Base-by-base conservation (phyloP, 2,888 invertebrate species). In the Drosophila neoperkinsi region DNA sequence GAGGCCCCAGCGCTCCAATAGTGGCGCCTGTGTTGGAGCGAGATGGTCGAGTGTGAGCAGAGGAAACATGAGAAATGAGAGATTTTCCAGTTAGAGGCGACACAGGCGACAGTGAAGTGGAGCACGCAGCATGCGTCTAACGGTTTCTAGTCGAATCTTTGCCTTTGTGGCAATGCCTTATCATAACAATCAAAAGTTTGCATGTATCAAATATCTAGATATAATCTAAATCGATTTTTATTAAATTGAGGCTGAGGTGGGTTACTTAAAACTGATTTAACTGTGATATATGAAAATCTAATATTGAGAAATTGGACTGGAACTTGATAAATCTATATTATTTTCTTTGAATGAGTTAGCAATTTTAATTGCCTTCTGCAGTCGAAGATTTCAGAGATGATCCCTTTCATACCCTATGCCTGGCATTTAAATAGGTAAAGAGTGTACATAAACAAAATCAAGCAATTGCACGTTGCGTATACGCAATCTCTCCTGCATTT, bases 61-160 rank as follows among this genome's bases (percentile, higher is more conserved):
- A 43, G 58, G 68, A 74, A 84, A 61, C 30, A 72, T 34, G 60
- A 69, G 60, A 68, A 74, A 79, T 82, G 61, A 74, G 81, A 76
- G 64, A 64, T 74, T 79, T 88, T 76, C 86, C 77, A 90, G 88
- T 90, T 77, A 68, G 51, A 60, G 73, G 73, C 85, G 74, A 70
- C 74, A 69, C 70, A 72, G 82, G 71, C 78, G 66, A 77, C 86
- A 69, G 82, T 74, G 73, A 78, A 86, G 80, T 80, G 88, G 88
- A 90, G 85, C 84, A 77, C 46, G 65, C 74, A 52, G 65, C 70
- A 66, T 74, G 72, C 66, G 66, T 51, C 70, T 73, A 71, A 77
- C 73, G 67, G 71, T 83, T 72, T 74, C 67, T 58, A 75, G 76
- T 76, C 56, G 56, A 61, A 74, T 71, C 63, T 61, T 36, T 71